phyloP scores from a whole-genome alignment of 2,797 vertebrate genomes.

The Gallinago solitaria region DNA sequence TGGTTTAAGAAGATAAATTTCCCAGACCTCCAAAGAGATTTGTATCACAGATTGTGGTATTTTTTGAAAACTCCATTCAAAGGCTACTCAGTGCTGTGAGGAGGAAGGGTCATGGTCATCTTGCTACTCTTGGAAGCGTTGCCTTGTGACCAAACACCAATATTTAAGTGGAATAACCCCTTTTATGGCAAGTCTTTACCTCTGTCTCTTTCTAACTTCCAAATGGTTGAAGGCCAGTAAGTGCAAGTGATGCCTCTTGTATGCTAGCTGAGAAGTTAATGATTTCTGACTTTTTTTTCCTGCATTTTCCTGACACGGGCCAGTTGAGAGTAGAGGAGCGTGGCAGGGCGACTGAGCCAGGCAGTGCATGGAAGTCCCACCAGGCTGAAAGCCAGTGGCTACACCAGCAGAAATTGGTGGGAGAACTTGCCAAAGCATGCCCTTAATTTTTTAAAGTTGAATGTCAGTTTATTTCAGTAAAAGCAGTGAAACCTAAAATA shows the following conservation, averaged over 20 bases:
- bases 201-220: not conserved
- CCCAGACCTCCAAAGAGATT: not conserved
- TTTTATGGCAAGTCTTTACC: not conserved
- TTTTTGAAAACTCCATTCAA: not conserved
- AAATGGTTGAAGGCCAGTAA: not conserved
- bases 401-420: not conserved
- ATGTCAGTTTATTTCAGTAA: not conserved
- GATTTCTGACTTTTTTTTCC: not conserved
- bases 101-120: not conserved
- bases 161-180: not conserved
- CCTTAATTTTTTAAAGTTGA: not conserved
- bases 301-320: not conserved
- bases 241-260: not conserved
- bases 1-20: not conserved
- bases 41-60: accelerated
- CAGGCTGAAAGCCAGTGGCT: not conserved
- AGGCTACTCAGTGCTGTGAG: not conserved
- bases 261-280: not conserved
- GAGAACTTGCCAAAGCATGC: not conserved
- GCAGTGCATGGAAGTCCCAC: not conserved
- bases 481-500: not conserved
- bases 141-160: not conserved
- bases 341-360: accelerated
- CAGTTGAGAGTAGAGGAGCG: not conserved
- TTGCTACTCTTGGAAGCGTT: not conserved